Evolutionary conservation across 2,797 vertebrate genomes (phyloP).

Genomic region (Liparis tanakae): DNA sequence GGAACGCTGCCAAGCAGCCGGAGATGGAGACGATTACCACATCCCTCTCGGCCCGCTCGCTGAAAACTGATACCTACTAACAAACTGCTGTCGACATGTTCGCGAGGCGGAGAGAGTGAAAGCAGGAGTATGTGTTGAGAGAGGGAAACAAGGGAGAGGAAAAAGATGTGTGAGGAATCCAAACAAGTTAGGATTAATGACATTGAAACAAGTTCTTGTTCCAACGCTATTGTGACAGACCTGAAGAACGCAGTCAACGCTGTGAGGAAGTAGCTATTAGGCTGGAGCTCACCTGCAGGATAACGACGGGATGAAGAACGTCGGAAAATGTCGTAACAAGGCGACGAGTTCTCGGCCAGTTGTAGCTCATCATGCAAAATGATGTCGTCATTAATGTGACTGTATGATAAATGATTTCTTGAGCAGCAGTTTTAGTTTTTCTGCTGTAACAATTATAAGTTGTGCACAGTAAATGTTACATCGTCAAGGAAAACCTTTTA

Average conservation of each 20-base stretch:
- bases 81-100: slow-evolving; percentile 84
- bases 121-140: slow-evolving; percentile 64
- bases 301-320: slow-evolving; percentile 57
- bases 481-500: slow-evolving; percentile 40
- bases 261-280: slow-evolving; percentile 45
- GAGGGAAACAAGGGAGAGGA: slow-evolving; percentile 60
- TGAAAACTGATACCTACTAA: slow-evolving; percentile 83
- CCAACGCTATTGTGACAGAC: slow-evolving; percentile 59
- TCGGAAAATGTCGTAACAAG: slow-evolving; percentile 39
- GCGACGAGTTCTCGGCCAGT: slow-evolving; percentile 43
- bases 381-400: slow-evolving; percentile 18
- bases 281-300: slow-evolving; percentile 64
- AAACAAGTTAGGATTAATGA: slow-evolving; percentile 81
- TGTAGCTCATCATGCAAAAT: slow-evolving; percentile 41
- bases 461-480: slow-evolving; percentile 42
- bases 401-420: slow-evolving; percentile 7
- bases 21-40: slow-evolving; percentile 86
- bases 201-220: slow-evolving; percentile 59
- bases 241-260: slow-evolving; percentile 73
- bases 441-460: slow-evolving; percentile 45
- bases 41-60: slow-evolving; percentile 80
- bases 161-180: slow-evolving; percentile 70
- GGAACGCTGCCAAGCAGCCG: slow-evolving; percentile 78
- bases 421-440: slow-evolving; percentile 40
- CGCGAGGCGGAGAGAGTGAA: slow-evolving; percentile 75